Conservation (phyloP, 2,888 invertebrate species). For the Seira musarum region DNA sequence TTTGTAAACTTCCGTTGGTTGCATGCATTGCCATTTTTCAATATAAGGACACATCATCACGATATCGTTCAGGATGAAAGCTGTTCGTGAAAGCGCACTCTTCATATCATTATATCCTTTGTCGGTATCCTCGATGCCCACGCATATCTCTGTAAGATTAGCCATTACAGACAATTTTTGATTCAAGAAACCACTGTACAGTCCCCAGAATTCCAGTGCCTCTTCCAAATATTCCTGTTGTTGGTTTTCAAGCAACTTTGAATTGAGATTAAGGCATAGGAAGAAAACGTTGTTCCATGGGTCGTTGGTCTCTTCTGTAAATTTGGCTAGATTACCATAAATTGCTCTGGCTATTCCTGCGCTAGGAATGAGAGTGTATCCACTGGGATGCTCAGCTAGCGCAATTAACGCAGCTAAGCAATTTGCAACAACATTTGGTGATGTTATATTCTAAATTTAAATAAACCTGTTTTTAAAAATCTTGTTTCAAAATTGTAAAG, state of each 20-base stretch:
- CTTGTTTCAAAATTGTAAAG: not conserved
- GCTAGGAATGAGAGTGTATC: conserved; percentile 49
- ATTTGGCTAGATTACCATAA: conserved; percentile 39
- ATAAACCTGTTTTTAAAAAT: conserved; percentile 11
- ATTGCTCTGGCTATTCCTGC: conserved; percentile 49
- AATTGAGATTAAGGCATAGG: conserved; percentile 62
- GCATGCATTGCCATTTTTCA: conserved; percentile 14
- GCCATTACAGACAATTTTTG: conserved; percentile 59
- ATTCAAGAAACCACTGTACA: conserved; percentile 54
- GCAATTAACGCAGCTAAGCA: conserved; percentile 61
- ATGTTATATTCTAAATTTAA: conserved; percentile 25
- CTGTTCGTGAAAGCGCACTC: conserved; percentile 52
- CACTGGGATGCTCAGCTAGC: conserved; percentile 52
- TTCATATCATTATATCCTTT: conserved; percentile 65
- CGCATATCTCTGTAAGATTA: conserved; percentile 62
- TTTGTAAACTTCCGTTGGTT: no score
- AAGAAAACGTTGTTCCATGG: conserved; percentile 64
- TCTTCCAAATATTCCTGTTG: conserved; percentile 65
- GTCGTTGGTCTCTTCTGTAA: conserved; percentile 47
- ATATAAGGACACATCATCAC: conserved; percentile 59
- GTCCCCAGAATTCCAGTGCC: conserved; percentile 66
- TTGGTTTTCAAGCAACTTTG: conserved; percentile 54
- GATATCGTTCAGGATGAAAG: conserved; percentile 60
- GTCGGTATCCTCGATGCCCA: conserved; percentile 60
- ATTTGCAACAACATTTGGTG: conserved; percentile 60